Percentiles rank a stretch among this genome's conserved stretches.
Evolutionary conservation across 2,113 vertebrate species (phyloP).

Genomic region (Heteronetta atricapilla): DNA sequence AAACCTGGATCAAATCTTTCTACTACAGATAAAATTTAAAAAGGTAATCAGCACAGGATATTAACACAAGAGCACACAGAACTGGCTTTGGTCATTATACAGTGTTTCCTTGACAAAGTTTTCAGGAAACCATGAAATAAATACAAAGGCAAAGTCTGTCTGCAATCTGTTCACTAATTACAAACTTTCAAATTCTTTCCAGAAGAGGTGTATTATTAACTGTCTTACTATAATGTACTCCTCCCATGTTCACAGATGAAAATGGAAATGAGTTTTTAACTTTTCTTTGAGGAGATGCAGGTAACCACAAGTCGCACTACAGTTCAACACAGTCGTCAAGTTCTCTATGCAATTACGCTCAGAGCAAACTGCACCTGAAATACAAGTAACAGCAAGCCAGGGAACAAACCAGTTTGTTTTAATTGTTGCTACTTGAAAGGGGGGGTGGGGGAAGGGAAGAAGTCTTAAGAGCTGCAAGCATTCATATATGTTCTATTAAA

Average conservation of each 20-base stretch:
- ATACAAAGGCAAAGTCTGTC: background rate
- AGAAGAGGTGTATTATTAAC: background rate
- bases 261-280: conserved; percentile 22
- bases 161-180: background rate
- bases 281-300: background rate
- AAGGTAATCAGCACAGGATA: background rate
- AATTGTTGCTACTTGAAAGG: background rate
- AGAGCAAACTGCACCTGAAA: background rate
- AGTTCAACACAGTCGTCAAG: background rate
- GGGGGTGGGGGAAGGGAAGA: too few species aligned
- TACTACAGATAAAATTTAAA: background rate
- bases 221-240: background rate
- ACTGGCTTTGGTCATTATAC: background rate
- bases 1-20: background rate
- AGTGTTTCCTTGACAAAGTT: background rate
- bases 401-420: background rate
- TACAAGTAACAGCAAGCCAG: background rate
- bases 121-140: background rate
- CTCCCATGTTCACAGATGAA: background rate
- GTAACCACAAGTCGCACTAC: background rate
- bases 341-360: background rate
- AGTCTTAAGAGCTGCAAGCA: background rate
- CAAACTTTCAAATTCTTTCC: background rate
- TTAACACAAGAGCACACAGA: background rate
- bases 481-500: background rate